Conservation (phyloP, 2,113 vertebrate genomes). For the Halcyon malimbica region DNA sequence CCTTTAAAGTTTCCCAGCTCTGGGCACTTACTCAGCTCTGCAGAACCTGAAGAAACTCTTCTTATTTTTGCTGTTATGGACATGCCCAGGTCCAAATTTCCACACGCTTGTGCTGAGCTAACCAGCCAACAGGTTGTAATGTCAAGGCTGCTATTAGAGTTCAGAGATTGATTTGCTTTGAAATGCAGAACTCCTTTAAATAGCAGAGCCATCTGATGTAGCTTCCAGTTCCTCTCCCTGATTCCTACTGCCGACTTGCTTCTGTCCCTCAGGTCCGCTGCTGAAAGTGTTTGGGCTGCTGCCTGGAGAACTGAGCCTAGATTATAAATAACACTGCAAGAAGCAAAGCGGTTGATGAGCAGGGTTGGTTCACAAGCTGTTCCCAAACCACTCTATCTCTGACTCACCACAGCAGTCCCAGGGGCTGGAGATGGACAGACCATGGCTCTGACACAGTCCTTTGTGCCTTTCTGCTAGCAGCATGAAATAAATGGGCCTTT, state of each 20-base stretch:
- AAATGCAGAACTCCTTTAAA: not conserved
- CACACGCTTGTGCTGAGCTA: not conserved
- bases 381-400: not conserved
- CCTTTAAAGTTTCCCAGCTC: not conserved
- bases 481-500: accelerated
- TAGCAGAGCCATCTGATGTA: not conserved
- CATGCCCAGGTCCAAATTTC: not conserved
- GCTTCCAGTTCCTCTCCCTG: not conserved
- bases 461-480: not conserved
- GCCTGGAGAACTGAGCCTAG: not conserved
- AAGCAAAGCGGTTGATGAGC: not conserved
- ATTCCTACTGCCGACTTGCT: not conserved
- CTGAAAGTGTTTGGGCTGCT: not conserved
- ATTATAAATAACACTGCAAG: not conserved
- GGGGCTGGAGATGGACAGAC: not conserved
- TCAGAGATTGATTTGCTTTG: not conserved
- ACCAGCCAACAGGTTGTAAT: not conserved
- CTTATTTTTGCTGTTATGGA: not conserved
- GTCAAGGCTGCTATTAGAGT: not conserved
- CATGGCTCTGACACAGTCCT: accelerated
- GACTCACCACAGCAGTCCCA: not conserved
- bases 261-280: not conserved
- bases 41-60: not conserved
- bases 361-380: not conserved
- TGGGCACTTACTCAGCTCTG: not conserved